Percentiles rank a stretch among this genome's conserved stretches.
These are phyloP conservation scores for Procambarus virginalis DNA, from an alignment of 1,140 invertebrate species.

Conservation along the genomic window DNA sequence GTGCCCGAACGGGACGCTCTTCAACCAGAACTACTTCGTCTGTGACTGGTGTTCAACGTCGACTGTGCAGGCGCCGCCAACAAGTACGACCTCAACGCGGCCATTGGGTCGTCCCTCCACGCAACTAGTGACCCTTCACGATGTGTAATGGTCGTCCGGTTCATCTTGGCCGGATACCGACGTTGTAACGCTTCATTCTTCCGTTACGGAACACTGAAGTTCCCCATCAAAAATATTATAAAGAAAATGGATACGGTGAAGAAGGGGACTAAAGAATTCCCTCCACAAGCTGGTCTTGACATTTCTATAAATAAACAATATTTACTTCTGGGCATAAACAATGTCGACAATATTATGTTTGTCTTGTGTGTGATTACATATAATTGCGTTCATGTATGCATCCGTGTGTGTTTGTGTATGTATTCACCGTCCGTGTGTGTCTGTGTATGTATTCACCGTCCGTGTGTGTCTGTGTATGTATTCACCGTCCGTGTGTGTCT, in stretches of 20 bases:
- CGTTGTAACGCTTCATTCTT: too few species aligned
- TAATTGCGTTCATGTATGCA: background rate
- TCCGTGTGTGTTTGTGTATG: background rate
- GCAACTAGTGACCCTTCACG: too few species aligned
- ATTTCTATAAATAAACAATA: too few species aligned
- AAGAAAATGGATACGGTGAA: too few species aligned
- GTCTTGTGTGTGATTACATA: background rate
- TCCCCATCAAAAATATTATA: too few species aligned
- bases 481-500: background rate
- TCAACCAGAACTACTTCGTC: slow-evolving; percentile 89
- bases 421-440: too few species aligned
- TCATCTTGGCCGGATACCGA: too few species aligned
- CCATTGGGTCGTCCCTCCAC: background rate
- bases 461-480: background rate
- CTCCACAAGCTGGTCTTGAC: too few species aligned
- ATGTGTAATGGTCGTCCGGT: too few species aligned
- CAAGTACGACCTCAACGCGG: slow-evolving; percentile 75
- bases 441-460: too few species aligned
- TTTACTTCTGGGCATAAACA: background rate
- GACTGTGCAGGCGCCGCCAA: slow-evolving; percentile 78
- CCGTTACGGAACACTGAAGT: too few species aligned
- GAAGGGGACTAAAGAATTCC: too few species aligned
- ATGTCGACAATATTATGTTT: background rate
- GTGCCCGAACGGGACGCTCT: slow-evolving; percentile 91
- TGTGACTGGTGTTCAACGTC: slow-evolving; percentile 96